Evolutionary conservation across 2,797 vertebrate species (phyloP).

Genomic region (Enteromius radiatus): DNA sequence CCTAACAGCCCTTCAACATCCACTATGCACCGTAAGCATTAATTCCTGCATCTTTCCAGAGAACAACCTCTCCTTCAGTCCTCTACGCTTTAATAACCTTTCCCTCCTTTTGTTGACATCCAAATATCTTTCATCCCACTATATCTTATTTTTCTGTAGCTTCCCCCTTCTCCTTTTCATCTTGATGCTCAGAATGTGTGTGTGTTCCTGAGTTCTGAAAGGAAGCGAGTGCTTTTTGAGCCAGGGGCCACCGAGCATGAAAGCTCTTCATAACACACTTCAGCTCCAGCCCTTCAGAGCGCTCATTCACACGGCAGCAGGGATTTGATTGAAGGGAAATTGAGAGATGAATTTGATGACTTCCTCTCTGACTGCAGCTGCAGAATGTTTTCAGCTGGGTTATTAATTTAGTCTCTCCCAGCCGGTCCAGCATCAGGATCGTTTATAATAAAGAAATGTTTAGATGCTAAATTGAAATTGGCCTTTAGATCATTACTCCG

Average conservation of each 20-base stretch:
- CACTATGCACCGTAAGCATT: conserved; percentile 81
- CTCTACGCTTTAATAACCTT: conserved; percentile 3
- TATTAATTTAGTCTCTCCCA: conserved; percentile 24
- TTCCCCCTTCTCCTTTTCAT: conserved; percentile 15
- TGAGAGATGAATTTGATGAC: conserved; percentile 34
- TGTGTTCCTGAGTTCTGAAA: conserved; percentile 11
- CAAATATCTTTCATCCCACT: conserved; percentile 7
- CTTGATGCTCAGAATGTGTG: conserved; percentile 23
- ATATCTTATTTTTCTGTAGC: background rate
- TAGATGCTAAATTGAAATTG: conserved; percentile 21
- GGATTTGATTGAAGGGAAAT: conserved; percentile 16
- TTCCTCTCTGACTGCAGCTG: conserved; percentile 23
- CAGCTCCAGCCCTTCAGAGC: conserved; percentile 49
- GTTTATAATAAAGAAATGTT: conserved; percentile 22
- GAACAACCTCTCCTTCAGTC: background rate
- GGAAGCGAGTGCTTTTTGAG: conserved; percentile 42
- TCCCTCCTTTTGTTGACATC: background rate
- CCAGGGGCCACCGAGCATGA: conserved; percentile 38
- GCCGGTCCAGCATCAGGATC: conserved; percentile 8
- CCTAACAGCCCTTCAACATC: conserved; percentile 86
- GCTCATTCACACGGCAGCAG: conserved; percentile 20
- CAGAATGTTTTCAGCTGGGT: conserved; percentile 9
- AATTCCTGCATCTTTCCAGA: background rate
- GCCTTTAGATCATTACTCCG: conserved; percentile 15
- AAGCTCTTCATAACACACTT: conserved; percentile 51